Base-by-base conservation (phyloP, 2,797 vertebrate genomes). In the Danio jaintianensis region DNA sequence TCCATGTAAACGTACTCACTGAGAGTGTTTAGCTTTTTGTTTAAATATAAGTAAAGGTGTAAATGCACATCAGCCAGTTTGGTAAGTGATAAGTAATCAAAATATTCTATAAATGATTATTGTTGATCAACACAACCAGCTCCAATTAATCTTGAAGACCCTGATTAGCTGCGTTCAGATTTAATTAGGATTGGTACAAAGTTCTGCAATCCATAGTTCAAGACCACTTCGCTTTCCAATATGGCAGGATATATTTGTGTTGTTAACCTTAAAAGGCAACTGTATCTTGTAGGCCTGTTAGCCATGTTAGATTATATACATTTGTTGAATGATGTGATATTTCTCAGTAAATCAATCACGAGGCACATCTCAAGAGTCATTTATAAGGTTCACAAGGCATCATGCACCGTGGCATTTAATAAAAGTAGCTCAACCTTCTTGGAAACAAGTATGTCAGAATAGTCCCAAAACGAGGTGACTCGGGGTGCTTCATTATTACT, bases 401-500 rank as follows among this genome's bases (percentile, higher is more conserved):
- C 56, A 36, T 59, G 6, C 61, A 5, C 20, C 4, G 10, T 43
- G 38, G 11, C 52, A 22, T 22, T 72, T 18, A 72, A 20, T 22
- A 42, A 74, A 38, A 6, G 8, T 45, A 61, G 10, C 7, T 61
- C 9, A 18, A 20, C 43, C 36, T 69, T 69, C 67, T 70, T 70
- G 67, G 48, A 53, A 70, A 53, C 10, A 53, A 67, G 4, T 8
- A 7, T 29, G 36, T 53, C 36, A 70, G 47, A 42, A 36, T 56
- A 56, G 16, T 36, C 15, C 36, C 29, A 48, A 12, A 38, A 74
- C 4, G 15, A 13, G 53, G 45, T 64, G 47, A 15, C 36, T 64
- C 20, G n/a, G 52, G 52, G 47, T 40, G 47, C 42, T 48, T 18
- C 66, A 53, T 22, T 63, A 71, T 77, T 29, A 61, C 5, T 11